Base-by-base conservation (phyloP, 2,888 invertebrate species). In the Margaritifera margaritifera region DNA sequence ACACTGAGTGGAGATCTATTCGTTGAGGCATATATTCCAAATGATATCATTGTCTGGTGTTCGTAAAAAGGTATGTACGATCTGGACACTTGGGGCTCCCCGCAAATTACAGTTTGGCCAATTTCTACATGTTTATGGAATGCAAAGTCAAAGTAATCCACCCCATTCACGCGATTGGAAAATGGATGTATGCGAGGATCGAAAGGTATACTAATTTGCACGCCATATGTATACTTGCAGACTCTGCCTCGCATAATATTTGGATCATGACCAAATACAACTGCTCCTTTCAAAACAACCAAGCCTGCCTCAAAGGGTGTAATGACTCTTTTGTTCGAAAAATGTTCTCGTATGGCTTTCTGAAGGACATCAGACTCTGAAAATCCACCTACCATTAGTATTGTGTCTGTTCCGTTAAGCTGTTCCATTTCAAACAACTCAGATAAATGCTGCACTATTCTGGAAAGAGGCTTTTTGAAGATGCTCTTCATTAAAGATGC, bases 241-340 rank as follows among this genome's bases (percentile, higher is more conserved):
- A 42, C 11, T 42, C 42, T 42, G 42, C 11, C 42, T 42, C 42
- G 42, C 42, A 42, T 42, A 11, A 42, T 61, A 27, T 51, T 51
- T n/a, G 61, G 61, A 20, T 22, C 50, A 24, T 61, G 61, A 22
- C 61, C 61, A 50, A 24, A 61, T 61, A 61, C 51, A 22, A 61
- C 61, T 22, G 61, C 61, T 22, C 51, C 61, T 22, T 51, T 27
- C 6, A 61, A 24, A 42, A 61, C 61, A 51, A 61, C 61, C 22
- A 51, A 24, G 50, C 51, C 61, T 18, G 61, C 50, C 15, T 51
- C 51, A 20, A 24, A 24, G 6, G 61, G 61, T 11, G 42, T 42
- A 42, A 42, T 42, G 1, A 42, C 42, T 42, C 11, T 42, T 42
- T 42, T 42, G 42, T 42, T 42, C 42, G 42, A 42, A 42, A 42